Conservation (phyloP, 2,888 invertebrate species). For the Busseola fusca region DNA sequence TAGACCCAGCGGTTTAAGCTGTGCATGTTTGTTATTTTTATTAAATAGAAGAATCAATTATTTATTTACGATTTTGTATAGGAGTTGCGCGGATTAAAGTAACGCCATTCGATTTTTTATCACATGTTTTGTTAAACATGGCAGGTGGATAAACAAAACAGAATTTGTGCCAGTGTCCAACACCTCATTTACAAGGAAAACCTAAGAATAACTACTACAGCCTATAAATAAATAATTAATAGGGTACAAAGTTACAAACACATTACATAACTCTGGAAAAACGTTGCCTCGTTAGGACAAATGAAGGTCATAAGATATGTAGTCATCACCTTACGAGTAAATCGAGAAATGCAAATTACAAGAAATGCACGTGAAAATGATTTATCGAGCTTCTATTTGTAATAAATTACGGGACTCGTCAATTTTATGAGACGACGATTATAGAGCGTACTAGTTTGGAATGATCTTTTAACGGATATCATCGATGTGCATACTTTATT, state of each 20-base stretch:
- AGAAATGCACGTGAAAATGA: conserved; percentile 26
- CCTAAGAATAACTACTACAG: not conserved
- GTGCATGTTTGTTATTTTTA: not conserved
- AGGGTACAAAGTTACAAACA: not conserved
- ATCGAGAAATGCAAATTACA: conserved; percentile 20
- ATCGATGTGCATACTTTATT: conserved; percentile 19
- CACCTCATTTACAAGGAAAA: conserved; percentile 20
- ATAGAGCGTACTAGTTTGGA: conserved; percentile 36
- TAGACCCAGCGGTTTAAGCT: too few relatives aligned
- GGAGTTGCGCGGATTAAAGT: not conserved
- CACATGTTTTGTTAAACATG: not conserved
- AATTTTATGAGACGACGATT: conserved; percentile 23
- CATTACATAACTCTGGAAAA: conserved; percentile 24
- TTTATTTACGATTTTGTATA: not conserved
- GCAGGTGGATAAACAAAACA: not conserved
- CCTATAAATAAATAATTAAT: not conserved
- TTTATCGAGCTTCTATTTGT: conserved; percentile 21
- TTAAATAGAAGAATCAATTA: not conserved
- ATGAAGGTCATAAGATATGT: conserved; percentile 11
- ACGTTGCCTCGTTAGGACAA: conserved; percentile 3
- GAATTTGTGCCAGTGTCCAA: too few relatives aligned
- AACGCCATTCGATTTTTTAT: not conserved
- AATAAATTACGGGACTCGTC: conserved; percentile 17
- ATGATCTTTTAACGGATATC: conserved; percentile 17
- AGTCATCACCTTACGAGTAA: conserved; percentile 17